Evolutionary conservation across 1,140 invertebrate genomes (phyloP).

Genomic region (Ceratina calcarata): DNA sequence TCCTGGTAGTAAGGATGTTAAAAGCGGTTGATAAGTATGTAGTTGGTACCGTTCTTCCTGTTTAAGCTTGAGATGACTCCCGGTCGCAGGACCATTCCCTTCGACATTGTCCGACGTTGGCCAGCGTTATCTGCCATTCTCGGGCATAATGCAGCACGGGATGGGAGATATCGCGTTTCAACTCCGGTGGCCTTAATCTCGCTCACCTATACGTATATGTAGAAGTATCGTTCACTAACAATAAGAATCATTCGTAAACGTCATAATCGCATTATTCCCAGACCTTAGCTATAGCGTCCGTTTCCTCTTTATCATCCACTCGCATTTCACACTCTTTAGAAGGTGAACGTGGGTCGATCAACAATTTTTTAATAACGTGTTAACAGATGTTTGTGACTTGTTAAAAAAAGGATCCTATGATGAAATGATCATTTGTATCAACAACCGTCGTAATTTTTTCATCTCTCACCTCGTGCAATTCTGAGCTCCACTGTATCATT

Average conservation of each 20-base stretch:
- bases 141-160: background rate
- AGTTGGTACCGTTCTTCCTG: too few species aligned
- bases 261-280: slow-evolving; percentile 60
- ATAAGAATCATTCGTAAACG: slow-evolving; percentile 62
- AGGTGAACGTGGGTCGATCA: background rate
- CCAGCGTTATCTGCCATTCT: slow-evolving; percentile 28
- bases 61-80: background rate
- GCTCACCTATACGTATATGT: background rate
- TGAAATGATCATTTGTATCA: slow-evolving; percentile 52
- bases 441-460: slow-evolving; percentile 45
- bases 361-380: background rate
- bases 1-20: too few species aligned
- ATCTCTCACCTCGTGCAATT: slow-evolving; percentile 29
- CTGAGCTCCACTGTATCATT: slow-evolving; percentile 34
- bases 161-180: slow-evolving; percentile 65
- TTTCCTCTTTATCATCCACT: slow-evolving; percentile 3
- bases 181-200: slow-evolving; percentile 70
- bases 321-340: slow-evolving; percentile 39
- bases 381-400: slow-evolving; percentile 56
- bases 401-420: slow-evolving; percentile 23
- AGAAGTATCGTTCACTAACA: slow-evolving; percentile 48
- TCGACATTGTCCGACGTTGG: slow-evolving; percentile 14
- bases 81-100: background rate
- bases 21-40: too few species aligned
- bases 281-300: background rate